phyloP scores from a whole-genome alignment of 2,113 vertebrate species.

The Nycticryphes semicollaris region DNA sequence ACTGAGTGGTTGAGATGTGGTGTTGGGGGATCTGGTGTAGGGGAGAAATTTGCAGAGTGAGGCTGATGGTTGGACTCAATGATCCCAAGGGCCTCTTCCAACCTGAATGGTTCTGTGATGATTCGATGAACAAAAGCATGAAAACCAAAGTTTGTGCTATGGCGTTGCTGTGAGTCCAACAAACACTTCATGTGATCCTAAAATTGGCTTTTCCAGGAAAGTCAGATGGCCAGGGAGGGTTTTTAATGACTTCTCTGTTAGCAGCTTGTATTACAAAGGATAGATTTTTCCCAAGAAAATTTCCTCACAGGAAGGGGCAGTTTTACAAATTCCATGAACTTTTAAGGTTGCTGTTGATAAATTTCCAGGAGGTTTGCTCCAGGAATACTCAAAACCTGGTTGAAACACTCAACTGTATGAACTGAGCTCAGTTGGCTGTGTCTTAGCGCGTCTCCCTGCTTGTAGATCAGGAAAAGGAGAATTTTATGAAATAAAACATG shows the following conservation, averaged over 20 bases:
- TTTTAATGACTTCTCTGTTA: neutral
- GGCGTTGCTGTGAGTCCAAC: accelerated
- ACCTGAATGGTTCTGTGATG: no score
- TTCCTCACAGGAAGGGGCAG: neutral
- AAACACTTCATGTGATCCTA: accelerated
- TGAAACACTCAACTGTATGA: neutral
- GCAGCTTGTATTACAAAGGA: neutral
- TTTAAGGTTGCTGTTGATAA: neutral
- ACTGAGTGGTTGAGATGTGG: no score
- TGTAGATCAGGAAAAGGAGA: neutral
- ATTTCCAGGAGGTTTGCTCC: neutral
- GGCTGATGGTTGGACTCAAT: no score
- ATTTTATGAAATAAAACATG: neutral
- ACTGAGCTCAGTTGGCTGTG: neutral
- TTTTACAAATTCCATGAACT: neutral
- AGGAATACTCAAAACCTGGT: neutral
- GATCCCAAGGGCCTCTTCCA: no score
- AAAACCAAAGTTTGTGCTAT: neutral
- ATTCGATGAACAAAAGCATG: neutral
- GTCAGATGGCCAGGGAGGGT: neutral
- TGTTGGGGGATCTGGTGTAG: no score
- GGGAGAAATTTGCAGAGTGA: no score
- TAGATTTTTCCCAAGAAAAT: neutral
- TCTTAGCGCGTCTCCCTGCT: neutral
- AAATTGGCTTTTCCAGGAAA: constrained; percentile 5